phyloP scores from a whole-genome alignment of 2,888 invertebrate species.

The Aporophyla lueneburgensis region DNA sequence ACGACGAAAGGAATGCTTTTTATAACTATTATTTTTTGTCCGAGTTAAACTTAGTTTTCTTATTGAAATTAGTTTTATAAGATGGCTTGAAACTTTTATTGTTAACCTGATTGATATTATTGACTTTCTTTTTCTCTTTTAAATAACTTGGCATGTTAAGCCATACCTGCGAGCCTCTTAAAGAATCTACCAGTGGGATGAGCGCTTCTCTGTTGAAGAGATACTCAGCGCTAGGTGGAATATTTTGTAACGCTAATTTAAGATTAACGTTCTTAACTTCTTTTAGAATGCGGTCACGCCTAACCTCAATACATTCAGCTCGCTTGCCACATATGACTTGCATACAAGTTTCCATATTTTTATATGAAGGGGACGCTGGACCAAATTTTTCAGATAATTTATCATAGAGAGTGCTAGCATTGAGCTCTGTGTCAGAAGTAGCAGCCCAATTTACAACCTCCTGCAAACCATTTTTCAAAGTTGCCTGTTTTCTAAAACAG shows the following conservation, averaged over 20 bases:
- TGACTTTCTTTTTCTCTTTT: too few relatives aligned
- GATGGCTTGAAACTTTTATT: too few relatives aligned
- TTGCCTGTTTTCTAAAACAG: too few relatives aligned
- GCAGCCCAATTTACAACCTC: not conserved
- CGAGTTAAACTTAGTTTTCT: too few relatives aligned
- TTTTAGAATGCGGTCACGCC: not conserved
- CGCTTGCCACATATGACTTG: not conserved
- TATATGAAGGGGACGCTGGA: not conserved
- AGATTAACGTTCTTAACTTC: not conserved
- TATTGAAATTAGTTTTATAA: too few relatives aligned
- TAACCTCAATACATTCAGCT: not conserved
- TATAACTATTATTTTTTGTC: too few relatives aligned
- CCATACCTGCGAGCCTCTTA: not conserved
- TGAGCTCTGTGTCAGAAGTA: not conserved
- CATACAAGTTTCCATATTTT: not conserved
- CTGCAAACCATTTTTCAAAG: not conserved
- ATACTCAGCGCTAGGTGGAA: not conserved
- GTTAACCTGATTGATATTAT: too few relatives aligned
- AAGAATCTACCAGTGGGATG: not conserved
- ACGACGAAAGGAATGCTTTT: too few relatives aligned
- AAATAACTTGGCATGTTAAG: not conserved
- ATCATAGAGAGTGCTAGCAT: not conserved
- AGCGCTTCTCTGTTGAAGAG: not conserved
- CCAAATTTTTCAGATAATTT: not conserved
- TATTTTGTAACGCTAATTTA: not conserved